Percentiles rank a stretch among this genome's conserved stretches.
These are phyloP conservation scores for Dendrolimus houi DNA, from an alignment of 2,888 invertebrate species.

Conservation along the genomic window DNA sequence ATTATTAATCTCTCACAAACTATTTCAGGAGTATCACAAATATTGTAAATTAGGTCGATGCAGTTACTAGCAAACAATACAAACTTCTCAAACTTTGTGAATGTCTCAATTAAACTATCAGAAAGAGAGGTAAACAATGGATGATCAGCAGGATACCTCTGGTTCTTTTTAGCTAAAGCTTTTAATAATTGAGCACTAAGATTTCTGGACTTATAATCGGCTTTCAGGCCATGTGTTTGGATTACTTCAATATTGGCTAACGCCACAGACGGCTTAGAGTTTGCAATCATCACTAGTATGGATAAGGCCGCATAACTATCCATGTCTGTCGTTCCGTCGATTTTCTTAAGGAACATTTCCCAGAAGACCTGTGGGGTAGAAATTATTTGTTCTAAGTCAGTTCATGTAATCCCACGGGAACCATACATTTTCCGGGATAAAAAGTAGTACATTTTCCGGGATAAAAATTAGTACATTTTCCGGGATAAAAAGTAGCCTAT, in stretches of 20 bases:
- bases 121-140: conserved; percentile 44
- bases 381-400: too few relatives aligned
- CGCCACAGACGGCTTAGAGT: conserved; percentile 76
- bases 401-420: too few relatives aligned
- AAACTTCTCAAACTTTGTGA: conserved; percentile 64
- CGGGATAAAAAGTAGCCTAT: too few relatives aligned
- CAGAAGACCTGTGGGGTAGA: conserved; percentile 80
- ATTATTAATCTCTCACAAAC: conserved; percentile 65
- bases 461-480: too few relatives aligned
- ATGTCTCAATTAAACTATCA: conserved; percentile 62
- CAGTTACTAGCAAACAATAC: conserved; percentile 65
- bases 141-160: conserved; percentile 57
- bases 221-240: conserved; percentile 82
- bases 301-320: conserved; percentile 86
- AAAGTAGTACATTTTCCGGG: too few relatives aligned
- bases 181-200: conserved; percentile 51
- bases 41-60: conserved; percentile 71
- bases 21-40: conserved; percentile 76
- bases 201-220: conserved; percentile 53
- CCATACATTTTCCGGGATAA: too few relatives aligned
- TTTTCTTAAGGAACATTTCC: conserved; percentile 87
- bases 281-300: conserved; percentile 84
- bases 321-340: conserved; percentile 80
- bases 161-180: conserved; percentile 45
- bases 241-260: conserved; percentile 84